A percentile compares a stretch with the other conserved stretches of the same genome.
Evolutionary conservation across 2,113 vertebrate species (phyloP).

Genomic region (Rhea americana): DNA sequence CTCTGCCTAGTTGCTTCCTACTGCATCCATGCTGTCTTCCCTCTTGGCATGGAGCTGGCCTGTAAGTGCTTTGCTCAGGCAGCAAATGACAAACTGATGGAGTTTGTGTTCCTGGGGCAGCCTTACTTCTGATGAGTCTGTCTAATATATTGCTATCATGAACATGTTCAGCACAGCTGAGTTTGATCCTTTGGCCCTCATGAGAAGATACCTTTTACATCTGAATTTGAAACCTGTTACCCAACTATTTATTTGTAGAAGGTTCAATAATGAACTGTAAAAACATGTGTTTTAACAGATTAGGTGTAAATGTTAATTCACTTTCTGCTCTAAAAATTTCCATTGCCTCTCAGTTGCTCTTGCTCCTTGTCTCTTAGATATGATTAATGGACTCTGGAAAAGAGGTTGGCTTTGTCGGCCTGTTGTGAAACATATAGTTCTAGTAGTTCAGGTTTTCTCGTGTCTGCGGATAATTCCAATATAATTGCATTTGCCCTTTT

Average conservation of each 20-base stretch:
- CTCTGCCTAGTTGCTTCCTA: neutral
- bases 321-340: neutral
- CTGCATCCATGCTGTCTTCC: neutral
- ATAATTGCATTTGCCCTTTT: neutral
- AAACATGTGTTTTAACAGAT: neutral
- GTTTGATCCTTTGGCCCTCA: neutral
- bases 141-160: neutral
- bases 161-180: neutral
- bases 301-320: neutral
- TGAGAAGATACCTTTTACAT: neutral
- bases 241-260: neutral
- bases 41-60: neutral
- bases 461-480: conserved; percentile 9
- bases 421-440: neutral
- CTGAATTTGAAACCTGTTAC: neutral
- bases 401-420: neutral
- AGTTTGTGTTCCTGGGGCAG: neutral
- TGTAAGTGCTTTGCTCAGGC: neutral
- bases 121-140: neutral
- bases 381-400: conserved; percentile 11
- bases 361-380: neutral
- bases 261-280: neutral
- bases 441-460: conserved; percentile 51
- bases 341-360: neutral
- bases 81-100: neutral